Base-by-base conservation (phyloP, 30 jellyfish, hydroid and myxozoan genomes). In the Hydra vulgaris region DNA sequence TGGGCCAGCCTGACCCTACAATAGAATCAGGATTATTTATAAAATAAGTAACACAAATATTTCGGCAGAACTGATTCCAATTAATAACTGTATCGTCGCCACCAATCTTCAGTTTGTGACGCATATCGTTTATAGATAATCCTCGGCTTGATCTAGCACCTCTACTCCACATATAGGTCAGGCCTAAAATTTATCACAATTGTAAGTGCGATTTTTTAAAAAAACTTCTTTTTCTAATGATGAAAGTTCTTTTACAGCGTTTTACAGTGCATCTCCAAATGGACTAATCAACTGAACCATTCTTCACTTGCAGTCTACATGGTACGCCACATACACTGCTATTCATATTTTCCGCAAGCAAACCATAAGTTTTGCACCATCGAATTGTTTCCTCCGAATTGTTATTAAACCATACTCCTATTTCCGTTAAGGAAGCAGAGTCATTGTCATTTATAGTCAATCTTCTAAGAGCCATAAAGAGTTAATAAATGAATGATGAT, bases 201-300 rank as follows among this genome's bases (percentile, higher is more conserved):
- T n/a, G n/a, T n/a, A n/a, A n/a, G n/a, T n/a, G n/a, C n/a, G n/a
- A n/a, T n/a, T n/a, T n/a, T n/a, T n/a, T n/a, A n/a, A n/a, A 68
- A 68, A 68, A 15, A 16, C 75, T 68, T 7, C 75, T 16, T 68
- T 15, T 68, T 23, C 75, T 20, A n/a, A 68, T 68, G 15, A 7
- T 68, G 75, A n/a, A 68, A 16, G 75, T 68, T 68, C 75, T 23
- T 23, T 68, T 68, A 15, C 75, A 68, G 16, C 75, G 75, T 16
- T 68, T 68, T 23, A 68, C 75, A 3, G 75, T 7, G 15, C 75
- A 68, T n/a, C 75, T n/a, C 75, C 75, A 68, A 68, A 68, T 68
- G 26, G 8, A 4, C 16, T 23, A 8, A 68, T 7, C 75, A 16
- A 68, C 16, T 40, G 61, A 40, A 5, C 61, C 61, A 40, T 40